Conservation (phyloP, 2,888 invertebrate species). For the Cremastinae sp. region DNA sequence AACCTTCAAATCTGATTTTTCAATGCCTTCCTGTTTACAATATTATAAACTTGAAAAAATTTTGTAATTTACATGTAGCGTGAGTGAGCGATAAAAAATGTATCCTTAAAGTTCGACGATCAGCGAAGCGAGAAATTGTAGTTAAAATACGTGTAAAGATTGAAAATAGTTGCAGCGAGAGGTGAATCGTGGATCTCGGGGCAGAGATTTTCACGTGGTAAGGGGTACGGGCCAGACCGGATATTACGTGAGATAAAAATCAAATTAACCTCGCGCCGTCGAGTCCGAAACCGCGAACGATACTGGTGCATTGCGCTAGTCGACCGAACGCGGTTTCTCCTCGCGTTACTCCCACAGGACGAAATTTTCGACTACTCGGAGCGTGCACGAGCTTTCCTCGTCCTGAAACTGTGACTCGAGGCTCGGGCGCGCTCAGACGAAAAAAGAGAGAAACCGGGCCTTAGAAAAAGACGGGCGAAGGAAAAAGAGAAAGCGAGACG, state of each 20-base stretch:
- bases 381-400: constrained; percentile 25
- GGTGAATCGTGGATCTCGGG: constrained; percentile 18
- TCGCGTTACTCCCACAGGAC: constrained; percentile 32
- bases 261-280: constrained; percentile 73
- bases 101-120: constrained; percentile 60
- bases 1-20: no score
- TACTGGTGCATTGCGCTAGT: constrained; percentile 35
- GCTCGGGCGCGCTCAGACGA: neutral
- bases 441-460: constrained; percentile 1
- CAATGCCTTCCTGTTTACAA: no score
- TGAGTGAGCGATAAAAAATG: no score
- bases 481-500: constrained; percentile 8
- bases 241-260: constrained; percentile 76
- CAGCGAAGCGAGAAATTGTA: constrained; percentile 51
- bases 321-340: constrained; percentile 11
- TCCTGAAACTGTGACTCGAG: constrained; percentile 35
- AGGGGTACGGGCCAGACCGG: constrained; percentile 61
- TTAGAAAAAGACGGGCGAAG: constrained; percentile 12
- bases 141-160: constrained; percentile 38
- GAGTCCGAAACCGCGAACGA: constrained; percentile 68
- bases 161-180: constrained; percentile 11
- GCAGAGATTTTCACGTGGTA: constrained; percentile 34
- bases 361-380: constrained; percentile 35
- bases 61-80: no score
- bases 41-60: no score